These are phyloP conservation scores for Drosophila niveifrons DNA, from an alignment of 2,888 invertebrate species.

Conservation along the genomic window DNA sequence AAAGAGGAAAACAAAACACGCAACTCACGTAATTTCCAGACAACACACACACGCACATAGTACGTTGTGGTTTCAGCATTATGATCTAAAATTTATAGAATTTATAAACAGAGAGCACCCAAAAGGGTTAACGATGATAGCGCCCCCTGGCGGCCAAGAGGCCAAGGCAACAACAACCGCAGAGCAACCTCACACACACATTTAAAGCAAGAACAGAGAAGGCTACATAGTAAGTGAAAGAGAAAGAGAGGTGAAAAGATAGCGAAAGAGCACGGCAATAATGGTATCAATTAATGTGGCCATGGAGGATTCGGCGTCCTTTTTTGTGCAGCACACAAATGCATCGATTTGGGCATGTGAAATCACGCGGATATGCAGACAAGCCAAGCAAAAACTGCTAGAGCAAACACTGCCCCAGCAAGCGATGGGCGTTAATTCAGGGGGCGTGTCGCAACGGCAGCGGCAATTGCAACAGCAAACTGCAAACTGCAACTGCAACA, in stretches of 20 bases:
- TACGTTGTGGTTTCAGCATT: slow-evolving; percentile 54
- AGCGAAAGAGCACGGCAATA: slow-evolving; percentile 2
- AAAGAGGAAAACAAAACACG: slow-evolving; percentile 46
- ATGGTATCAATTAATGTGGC: slow-evolving; percentile 60
- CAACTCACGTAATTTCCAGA: slow-evolving; percentile 50
- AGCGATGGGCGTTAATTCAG: slow-evolving; percentile 16
- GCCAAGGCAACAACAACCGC: slow-evolving; percentile 26
- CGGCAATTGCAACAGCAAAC: slow-evolving; percentile 21
- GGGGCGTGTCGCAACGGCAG: slow-evolving; percentile 29
- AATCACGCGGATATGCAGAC: slow-evolving; percentile 61
- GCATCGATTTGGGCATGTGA: slow-evolving; percentile 60
- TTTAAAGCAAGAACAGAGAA: slow-evolving; percentile 14
- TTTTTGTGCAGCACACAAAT: slow-evolving; percentile 5
- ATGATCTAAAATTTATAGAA: slow-evolving; percentile 81
- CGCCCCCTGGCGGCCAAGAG: slow-evolving; percentile 47
- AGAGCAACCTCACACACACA: slow-evolving; percentile 8
- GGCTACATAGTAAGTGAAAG: not conserved
- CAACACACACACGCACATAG: slow-evolving; percentile 25
- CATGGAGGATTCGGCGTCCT: slow-evolving; percentile 13
- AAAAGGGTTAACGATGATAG: slow-evolving; percentile 59
- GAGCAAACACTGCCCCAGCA: slow-evolving; percentile 30
- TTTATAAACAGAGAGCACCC: slow-evolving; percentile 70
- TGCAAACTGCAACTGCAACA: slow-evolving; percentile 26
- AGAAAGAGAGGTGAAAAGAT: not conserved
- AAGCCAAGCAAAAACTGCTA: slow-evolving; percentile 43